Evolutionary conservation across 2,888 invertebrate species (phyloP).

Genomic region (Oxycera nigricornis): DNA sequence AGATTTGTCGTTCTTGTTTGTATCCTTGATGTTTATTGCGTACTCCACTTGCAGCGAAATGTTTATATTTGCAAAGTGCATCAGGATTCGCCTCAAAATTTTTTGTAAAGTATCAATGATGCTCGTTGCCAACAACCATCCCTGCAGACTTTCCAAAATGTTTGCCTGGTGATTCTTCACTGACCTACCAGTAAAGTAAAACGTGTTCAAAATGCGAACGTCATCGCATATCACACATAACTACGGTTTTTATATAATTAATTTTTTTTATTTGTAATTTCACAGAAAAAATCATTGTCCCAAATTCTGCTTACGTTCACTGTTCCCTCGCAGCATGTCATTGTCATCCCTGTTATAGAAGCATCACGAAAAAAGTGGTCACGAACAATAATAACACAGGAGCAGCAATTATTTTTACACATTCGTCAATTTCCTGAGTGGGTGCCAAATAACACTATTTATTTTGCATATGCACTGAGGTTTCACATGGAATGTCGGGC

Average conservation of each 20-base stretch:
- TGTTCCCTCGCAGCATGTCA: background rate
- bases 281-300: conserved; percentile 7
- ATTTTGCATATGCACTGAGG: conserved; percentile 2
- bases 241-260: conserved; percentile 10
- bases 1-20: too few relatives aligned
- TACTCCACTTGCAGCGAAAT: too few relatives aligned
- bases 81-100: too few relatives aligned
- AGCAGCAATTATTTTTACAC: conserved; percentile 16
- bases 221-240: conserved; percentile 34
- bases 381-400: background rate
- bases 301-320: conserved; percentile 14
- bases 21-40: too few relatives aligned
- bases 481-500: background rate
- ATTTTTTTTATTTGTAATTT: conserved; percentile 18
- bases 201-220: conserved; percentile 19
- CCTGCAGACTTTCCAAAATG: too few relatives aligned
- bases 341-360: background rate
- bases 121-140: too few relatives aligned
- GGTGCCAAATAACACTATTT: background rate
- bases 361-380: background rate
- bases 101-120: too few relatives aligned
- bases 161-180: background rate
- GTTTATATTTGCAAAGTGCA: too few relatives aligned
- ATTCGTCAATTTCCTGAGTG: conserved; percentile 17
- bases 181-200: background rate